Percentiles rank a stretch among this genome's conserved stretches.
phyloP scores from a whole-genome alignment of 1,140 invertebrate species.

The Drosophila melanica region DNA sequence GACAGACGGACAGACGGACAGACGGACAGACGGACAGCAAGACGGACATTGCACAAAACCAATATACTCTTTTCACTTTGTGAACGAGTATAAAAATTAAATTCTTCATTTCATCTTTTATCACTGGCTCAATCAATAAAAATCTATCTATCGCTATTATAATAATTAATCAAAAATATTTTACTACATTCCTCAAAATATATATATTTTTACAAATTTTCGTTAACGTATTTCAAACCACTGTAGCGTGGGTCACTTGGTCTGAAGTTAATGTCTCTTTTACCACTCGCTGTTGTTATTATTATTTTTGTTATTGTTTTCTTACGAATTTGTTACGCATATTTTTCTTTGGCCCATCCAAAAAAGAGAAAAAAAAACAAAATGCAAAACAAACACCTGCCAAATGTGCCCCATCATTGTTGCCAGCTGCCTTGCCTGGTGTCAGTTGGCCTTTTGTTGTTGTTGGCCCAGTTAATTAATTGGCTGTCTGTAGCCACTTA shows the following conservation, averaged over 20 bases:
- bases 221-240: neutral
- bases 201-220: neutral
- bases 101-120: no score
- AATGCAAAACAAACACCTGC: conserved; percentile 1
- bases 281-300: neutral
- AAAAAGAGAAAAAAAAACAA: conserved; percentile 16
- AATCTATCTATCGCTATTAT: no score
- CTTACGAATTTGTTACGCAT: conserved; percentile 41
- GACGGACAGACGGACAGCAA: no score
- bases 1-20: no score
- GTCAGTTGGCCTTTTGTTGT: conserved; percentile 5
- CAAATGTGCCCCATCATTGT: conserved; percentile 32
- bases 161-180: no score
- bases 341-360: conserved; percentile 27
- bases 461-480: conserved; percentile 68
- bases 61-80: no score
- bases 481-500: conserved; percentile 21
- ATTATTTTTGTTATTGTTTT: conserved; percentile 4
- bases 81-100: no score
- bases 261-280: conserved; percentile 20
- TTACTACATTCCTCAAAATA: neutral
- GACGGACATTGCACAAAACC: no score
- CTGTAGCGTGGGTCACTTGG: conserved; percentile 19
- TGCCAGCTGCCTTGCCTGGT: conserved; percentile 27
- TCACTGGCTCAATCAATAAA: no score